Base-by-base conservation (phyloP, 1,140 invertebrate genomes). In the Conus ventricosus region DNA sequence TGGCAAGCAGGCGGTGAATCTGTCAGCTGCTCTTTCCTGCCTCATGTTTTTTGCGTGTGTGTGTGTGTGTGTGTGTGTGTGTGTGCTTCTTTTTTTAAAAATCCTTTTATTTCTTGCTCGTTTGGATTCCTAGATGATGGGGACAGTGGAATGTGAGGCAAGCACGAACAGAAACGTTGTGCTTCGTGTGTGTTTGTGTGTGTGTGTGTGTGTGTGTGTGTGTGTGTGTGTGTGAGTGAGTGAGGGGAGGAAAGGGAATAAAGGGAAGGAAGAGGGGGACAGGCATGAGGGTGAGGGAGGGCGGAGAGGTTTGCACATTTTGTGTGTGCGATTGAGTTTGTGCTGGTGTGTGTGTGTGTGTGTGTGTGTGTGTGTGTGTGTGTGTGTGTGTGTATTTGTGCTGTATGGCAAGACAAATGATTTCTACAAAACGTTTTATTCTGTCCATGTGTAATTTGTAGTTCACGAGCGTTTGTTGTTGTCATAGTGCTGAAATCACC, bases 1-100 rank as follows among this genome's bases (percentile, higher is more conserved):
- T 81, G 51, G 80, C 80, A 81, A 54, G 17, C 39, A 23, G 57
- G 57, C 57, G 57, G 76, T 17, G 76, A 78, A 78, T 78, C 67
- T 20, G 11, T 17, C 15, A 71, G 67, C 7, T 78, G 8, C 20
- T 27, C 25, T 39, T 13, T 78, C 11, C 76, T 78, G 76, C 76
- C 76, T 78, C 25, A n/a, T 78, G 76, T 78, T 78, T 39, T 51
- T 78, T 39, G 39, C 3, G 39, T 39, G 39, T 39, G 39, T 39
- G 39, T 39, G 39, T 39, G 39, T 39, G 39, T 39, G 39, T 39
- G 39, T 39, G 39, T 39, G 39, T 39, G 39, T 39, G 39, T 39
- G 39, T 23, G 51, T 4, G 1, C 15, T 54, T 54, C 4, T 23
- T 54, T 17, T 81, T 20, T 54, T 54, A n/a, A n/a, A n/a, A n/a